These are phyloP conservation scores for Channa argus DNA, from an alignment of 2,113 vertebrate genomes.

Conservation along the genomic window DNA sequence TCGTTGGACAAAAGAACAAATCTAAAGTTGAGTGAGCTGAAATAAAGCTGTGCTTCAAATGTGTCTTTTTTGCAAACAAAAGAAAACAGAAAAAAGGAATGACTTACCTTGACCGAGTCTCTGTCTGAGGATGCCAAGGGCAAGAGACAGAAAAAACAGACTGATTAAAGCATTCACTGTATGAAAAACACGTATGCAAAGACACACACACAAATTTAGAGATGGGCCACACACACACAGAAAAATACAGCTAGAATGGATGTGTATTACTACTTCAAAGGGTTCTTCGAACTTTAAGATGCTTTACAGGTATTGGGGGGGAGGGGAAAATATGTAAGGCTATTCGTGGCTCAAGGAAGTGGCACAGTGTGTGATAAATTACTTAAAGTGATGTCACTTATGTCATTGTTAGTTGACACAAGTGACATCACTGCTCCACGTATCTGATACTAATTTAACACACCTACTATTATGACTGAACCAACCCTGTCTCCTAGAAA, in stretches of 20 bases:
- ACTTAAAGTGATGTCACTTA: too few relatives aligned
- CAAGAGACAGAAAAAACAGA: slow-evolving; percentile 21
- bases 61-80: neutral
- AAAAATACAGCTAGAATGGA: neutral
- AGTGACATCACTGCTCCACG: too few relatives aligned
- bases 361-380: too few relatives aligned
- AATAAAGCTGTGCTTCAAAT: neutral
- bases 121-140: slow-evolving; percentile 65
- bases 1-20: neutral
- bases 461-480: too few relatives aligned
- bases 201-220: neutral
- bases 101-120: slow-evolving; percentile 80
- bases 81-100: neutral
- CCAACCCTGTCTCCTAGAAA: too few relatives aligned
- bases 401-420: too few relatives aligned
- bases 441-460: too few relatives aligned
- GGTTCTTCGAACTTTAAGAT: neutral
- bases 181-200: neutral
- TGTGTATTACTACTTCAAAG: too few relatives aligned
- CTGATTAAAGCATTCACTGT: slow-evolving; percentile 22
- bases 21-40: slow-evolving; percentile 5
- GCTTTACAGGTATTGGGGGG: neutral
- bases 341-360: too few relatives aligned
- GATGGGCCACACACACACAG: neutral
- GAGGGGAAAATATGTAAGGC: neutral